Evolutionary conservation across 2,113 vertebrate species (phyloP).

Genomic region (Montifringilla adamsi): DNA sequence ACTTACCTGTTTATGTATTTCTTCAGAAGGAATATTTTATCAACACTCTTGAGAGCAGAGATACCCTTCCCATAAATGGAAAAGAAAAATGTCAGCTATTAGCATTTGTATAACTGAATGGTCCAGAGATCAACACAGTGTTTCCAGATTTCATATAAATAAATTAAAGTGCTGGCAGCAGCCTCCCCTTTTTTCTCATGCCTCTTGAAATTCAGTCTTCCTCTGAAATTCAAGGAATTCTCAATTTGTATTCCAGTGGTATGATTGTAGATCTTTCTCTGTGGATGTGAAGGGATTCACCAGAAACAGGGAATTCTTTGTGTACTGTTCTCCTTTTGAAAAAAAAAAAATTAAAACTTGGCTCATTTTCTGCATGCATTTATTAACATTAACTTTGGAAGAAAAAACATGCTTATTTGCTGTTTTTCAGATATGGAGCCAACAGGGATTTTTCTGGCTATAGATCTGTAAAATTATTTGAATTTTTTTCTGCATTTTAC

Average conservation of each 20-base stretch:
- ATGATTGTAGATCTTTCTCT: background rate
- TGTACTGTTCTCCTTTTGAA: background rate
- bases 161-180: background rate
- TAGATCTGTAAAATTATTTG: background rate
- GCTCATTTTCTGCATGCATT: background rate
- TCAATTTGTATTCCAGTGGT: background rate
- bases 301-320: conserved; percentile 19
- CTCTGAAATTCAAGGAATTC: background rate
- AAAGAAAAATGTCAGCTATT: background rate
- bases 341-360: background rate
- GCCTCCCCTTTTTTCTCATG: background rate
- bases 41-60: background rate
- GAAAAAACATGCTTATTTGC: background rate
- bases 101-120: background rate
- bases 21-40: background rate
- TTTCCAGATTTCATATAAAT: background rate
- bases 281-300: background rate
- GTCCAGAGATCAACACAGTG: background rate
- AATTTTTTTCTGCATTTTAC: background rate
- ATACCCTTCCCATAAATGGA: background rate
- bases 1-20: background rate
- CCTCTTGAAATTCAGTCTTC: background rate
- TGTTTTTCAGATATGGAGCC: background rate
- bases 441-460: background rate
- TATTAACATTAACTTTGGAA: conserved; percentile 1